Evolutionary conservation across 2,888 invertebrate genomes (phyloP).

Genomic region (Archips crataeganus): DNA sequence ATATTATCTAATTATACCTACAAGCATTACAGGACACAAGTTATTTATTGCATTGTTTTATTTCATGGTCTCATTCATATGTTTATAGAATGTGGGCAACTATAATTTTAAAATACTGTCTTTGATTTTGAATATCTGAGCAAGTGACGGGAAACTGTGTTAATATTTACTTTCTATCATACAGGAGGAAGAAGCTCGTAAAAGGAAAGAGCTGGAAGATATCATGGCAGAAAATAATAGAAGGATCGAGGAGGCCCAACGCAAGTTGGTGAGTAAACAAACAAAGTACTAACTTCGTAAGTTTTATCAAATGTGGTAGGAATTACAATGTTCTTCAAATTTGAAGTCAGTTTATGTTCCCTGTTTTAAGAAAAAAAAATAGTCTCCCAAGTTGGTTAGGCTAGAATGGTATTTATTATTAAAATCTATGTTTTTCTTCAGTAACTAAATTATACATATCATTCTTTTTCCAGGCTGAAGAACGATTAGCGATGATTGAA

Average conservation of each 20-base stretch:
- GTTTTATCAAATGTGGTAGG: too few species aligned
- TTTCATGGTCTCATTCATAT: constrained; percentile 1
- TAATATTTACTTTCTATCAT: constrained; percentile 85
- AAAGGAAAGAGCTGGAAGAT: constrained; percentile 97
- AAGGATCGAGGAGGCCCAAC: constrained; percentile 98
- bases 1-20: background rate
- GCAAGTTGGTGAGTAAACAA: constrained; percentile 93
- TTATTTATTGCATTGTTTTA: background rate
- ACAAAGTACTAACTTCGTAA: background rate
- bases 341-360: too few species aligned
- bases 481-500: constrained; percentile 97
- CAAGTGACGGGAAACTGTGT: constrained; percentile 52
- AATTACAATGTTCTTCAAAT: too few species aligned
- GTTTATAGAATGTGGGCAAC: constrained; percentile 30
- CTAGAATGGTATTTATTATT: background rate
- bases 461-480: constrained; percentile 92
- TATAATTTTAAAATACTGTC: constrained; percentile 28
- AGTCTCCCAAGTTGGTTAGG: background rate
- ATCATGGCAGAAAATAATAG: constrained; percentile 99
- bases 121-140: constrained; percentile 46
- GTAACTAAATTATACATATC: constrained; percentile 14
- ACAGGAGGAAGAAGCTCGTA: constrained; percentile 99
- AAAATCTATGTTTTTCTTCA: background rate
- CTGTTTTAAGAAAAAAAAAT: too few species aligned
- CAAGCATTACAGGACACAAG: constrained; percentile 20